A percentile compares a stretch with the other conserved stretches of the same genome.
Conservation (phyloP, 2,113 vertebrate species). For the Brachyistius frenatus region DNA sequence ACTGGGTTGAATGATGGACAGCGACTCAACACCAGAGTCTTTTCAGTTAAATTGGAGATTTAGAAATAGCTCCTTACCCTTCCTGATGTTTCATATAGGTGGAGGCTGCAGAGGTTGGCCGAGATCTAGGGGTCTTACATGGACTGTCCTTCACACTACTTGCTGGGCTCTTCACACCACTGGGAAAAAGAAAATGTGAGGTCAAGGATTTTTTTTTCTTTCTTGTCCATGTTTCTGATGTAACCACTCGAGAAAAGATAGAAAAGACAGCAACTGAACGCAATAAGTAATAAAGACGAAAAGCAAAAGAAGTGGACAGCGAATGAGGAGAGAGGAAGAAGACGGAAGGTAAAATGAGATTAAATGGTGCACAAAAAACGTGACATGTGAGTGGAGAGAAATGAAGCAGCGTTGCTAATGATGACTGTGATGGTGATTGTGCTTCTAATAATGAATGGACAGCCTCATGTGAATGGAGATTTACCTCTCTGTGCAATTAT, state of each 20-base stretch:
- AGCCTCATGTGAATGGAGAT: constrained; percentile 34
- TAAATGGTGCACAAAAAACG: background rate
- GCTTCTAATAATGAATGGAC: background rate
- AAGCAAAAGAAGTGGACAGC: background rate
- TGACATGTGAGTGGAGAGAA: constrained; percentile 15
- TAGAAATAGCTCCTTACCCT: constrained; percentile 60
- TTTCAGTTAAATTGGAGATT: too few species aligned
- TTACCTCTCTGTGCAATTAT: constrained; percentile 35
- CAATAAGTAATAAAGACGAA: too few species aligned
- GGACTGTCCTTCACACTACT: constrained; percentile 71
- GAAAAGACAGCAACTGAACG: background rate
- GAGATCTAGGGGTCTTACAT: constrained; percentile 45
- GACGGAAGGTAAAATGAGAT: background rate
- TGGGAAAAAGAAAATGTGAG: constrained; percentile 12
- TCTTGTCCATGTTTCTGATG: background rate
- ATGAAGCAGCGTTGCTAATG: constrained; percentile 15
- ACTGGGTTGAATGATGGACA: too few species aligned
- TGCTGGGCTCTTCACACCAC: constrained; percentile 65
- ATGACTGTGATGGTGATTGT: constrained; percentile 1
- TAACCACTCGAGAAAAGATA: background rate
- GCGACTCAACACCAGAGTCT: too few species aligned
- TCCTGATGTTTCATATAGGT: constrained; percentile 71
- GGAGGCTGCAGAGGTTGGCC: constrained; percentile 54
- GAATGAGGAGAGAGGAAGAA: background rate
- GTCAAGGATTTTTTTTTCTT: background rate